Evolutionary conservation across 2,797 vertebrate species (phyloP).

Genomic region (Morelia viridis): DNA sequence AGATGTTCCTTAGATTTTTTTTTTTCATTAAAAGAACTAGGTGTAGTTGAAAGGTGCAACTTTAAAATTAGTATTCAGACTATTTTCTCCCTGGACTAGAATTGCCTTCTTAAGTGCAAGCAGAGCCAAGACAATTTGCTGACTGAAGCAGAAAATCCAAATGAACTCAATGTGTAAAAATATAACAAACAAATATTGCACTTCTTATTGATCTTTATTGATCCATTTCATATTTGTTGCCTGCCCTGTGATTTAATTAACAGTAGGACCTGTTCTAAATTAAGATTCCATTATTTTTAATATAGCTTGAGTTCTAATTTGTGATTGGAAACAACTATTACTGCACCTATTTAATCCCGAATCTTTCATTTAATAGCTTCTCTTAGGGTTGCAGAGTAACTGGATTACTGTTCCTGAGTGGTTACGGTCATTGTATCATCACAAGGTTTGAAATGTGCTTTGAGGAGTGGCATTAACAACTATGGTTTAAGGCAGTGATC

Average conservation of each 20-base stretch:
- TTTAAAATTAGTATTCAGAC: not conserved
- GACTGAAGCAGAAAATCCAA: not conserved
- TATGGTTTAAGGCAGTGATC: not conserved
- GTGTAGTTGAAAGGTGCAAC: not conserved
- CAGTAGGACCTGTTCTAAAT: too few species aligned
- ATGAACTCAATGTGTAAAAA: not conserved
- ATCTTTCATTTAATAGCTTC: not conserved
- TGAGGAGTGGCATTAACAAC: not conserved
- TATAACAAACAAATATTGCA: too few species aligned
- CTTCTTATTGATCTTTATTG: too few species aligned
- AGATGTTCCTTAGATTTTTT: too few species aligned
- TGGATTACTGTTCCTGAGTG: not conserved
- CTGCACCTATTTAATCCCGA: too few species aligned
- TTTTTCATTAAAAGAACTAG: not conserved
- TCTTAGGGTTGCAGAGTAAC: not conserved
- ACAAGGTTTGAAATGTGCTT: not conserved
- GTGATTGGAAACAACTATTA: too few species aligned
- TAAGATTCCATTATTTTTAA: too few species aligned
- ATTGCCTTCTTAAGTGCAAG: not conserved
- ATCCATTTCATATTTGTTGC: too few species aligned
- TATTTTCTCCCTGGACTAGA: too few species aligned
- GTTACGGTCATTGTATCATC: not conserved
- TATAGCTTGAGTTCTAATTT: too few species aligned
- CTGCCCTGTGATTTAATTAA: too few species aligned
- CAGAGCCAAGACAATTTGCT: not conserved